A percentile compares a stretch with the other conserved stretches of the same genome.
phyloP scores from a whole-genome alignment of 2,113 vertebrate genomes.

The Menidia beryllina region DNA sequence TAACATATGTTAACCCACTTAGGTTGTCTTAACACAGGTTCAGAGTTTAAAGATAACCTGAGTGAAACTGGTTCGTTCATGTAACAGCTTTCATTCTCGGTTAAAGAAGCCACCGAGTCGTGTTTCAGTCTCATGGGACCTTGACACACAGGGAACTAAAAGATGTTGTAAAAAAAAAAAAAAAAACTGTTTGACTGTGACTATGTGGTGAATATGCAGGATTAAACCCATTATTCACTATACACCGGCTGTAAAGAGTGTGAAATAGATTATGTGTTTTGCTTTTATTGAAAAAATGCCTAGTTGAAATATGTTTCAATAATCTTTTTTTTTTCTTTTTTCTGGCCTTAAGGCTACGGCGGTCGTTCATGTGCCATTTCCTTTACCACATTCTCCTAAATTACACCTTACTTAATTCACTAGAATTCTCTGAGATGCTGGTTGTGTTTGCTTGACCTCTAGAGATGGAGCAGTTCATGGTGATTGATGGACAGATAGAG shows the following conservation, averaged over 20 bases:
- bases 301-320: no score
- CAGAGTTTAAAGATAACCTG: neutral
- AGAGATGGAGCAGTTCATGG: constrained; percentile 16
- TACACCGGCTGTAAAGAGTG: no score
- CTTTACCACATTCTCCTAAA: neutral
- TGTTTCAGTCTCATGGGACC: neutral
- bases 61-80: no score
- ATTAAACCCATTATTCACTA: no score
- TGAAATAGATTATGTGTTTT: no score
- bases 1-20: neutral
- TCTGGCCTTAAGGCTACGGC: neutral
- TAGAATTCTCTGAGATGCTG: constrained; percentile 10
- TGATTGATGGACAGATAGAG: constrained; percentile 23
- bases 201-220: no score
- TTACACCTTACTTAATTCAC: constrained; percentile 12
- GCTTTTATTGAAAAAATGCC: no score
- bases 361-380: no score
- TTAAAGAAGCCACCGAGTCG: neutral
- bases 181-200: no score
- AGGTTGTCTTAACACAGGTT: no score
- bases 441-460: constrained; percentile 19
- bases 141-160: no score
- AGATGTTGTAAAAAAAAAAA: no score
- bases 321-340: neutral
- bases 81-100: neutral